Percentiles rank a stretch among this genome's conserved stretches.
phyloP scores from a whole-genome alignment of 2,113 vertebrate genomes.

The Solenodon paradoxus region DNA sequence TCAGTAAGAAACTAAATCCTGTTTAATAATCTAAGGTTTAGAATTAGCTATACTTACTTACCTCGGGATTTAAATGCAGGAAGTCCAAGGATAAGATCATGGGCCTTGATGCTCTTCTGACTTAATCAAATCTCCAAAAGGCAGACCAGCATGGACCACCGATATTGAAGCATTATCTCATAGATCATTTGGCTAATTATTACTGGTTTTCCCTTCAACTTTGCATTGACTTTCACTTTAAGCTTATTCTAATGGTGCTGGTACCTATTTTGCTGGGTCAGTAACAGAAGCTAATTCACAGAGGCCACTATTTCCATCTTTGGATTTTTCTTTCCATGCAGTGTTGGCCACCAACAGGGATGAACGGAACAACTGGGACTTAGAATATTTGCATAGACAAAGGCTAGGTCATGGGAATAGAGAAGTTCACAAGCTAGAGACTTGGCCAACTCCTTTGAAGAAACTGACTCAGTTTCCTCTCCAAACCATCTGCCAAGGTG shows the following conservation, averaged over 20 bases:
- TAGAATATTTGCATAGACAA: background rate
- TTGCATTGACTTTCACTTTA: background rate
- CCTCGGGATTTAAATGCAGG: conserved; percentile 45
- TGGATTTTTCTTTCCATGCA: background rate
- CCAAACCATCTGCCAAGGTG: background rate
- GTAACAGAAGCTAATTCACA: background rate
- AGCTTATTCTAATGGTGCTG: background rate
- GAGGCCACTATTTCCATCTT: background rate
- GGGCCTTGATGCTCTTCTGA: background rate
- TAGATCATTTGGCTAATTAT: background rate
- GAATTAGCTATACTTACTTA: conserved; percentile 53
- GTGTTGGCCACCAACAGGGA: background rate
- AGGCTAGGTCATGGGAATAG: background rate
- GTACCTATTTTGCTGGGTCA: background rate
- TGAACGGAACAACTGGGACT: background rate
- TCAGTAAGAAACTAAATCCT: conserved; percentile 69
- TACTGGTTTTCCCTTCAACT: background rate
- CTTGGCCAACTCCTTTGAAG: background rate
- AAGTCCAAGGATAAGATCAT: background rate
- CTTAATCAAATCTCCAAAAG: background rate
- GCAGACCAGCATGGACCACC: background rate
- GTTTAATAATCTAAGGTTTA: conserved; percentile 66
- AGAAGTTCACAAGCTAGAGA: background rate
- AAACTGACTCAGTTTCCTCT: background rate
- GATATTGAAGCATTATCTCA: background rate